Conservation (phyloP, 2,113 vertebrate species). For the Dipodomys ordii region DNA sequence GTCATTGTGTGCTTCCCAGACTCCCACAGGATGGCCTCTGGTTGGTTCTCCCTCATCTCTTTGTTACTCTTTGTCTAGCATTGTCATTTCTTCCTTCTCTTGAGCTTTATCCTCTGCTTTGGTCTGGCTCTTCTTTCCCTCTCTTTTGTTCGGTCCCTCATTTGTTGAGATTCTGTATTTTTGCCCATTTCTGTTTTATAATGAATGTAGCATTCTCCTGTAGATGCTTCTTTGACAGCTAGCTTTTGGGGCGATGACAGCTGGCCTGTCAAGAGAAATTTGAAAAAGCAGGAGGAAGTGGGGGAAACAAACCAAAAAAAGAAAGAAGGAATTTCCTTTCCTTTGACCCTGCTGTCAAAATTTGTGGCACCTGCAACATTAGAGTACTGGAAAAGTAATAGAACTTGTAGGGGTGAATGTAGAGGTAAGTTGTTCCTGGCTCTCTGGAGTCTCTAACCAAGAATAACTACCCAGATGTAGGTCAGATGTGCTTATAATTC, state of each 20-base stretch:
- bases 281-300: background rate
- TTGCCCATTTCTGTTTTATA: background rate
- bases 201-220: background rate
- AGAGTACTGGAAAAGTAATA: conserved; percentile 18
- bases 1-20: background rate
- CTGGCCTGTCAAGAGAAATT: conserved; percentile 19
- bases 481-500: background rate
- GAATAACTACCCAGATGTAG: background rate
- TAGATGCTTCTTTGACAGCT: background rate
- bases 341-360: conserved; percentile 28
- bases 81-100: background rate
- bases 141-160: rapidly evolving
- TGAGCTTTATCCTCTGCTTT: conserved; percentile 3
- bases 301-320: background rate
- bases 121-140: background rate
- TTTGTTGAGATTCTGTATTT: conserved; percentile 35
- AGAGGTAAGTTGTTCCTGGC: conserved; percentile 20
- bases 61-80: background rate
- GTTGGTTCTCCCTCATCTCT: background rate
- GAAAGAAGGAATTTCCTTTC: conserved; percentile 51
- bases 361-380: background rate
- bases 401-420: background rate
- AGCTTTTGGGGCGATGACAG: background rate
- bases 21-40: background rate
- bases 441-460: background rate